Evolutionary conservation across 2,113 vertebrate genomes (phyloP), one percentile per base, ranked within the genome.

Genomic region (Murina feae): DNA sequence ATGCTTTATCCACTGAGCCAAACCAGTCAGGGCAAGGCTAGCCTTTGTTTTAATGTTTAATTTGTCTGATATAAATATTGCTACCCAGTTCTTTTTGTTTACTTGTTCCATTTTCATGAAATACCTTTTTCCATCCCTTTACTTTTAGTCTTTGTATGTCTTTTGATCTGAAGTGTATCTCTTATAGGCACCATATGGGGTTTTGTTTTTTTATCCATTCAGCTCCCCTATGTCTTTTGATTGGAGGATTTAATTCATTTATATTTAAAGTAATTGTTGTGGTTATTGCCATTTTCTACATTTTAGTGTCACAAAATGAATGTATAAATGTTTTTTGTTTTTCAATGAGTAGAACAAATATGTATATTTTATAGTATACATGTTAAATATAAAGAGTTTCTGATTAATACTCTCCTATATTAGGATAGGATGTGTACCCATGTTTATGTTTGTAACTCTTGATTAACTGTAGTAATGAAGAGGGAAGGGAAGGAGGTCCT

Each of bases 361-460:
- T 87, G 11, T 95, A 6, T 95, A 74, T 94, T 84, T 95, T 75
- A 55, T 89, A n/a, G n/a, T 74, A 25, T 83, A 39, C 44, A 17
- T 75, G 1, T 30, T 66, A 20, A 72, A 55, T 49, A 49, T 78
- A 83, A 86, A 81, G 44, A 53, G 12, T 75, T 96, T 90, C 87
- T 47, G 91, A 68, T 78, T 79, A 93, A 42, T 72, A 60, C 11
- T 90, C 58, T 89, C 20, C 17, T 92, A 2, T 75, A 72, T 44
- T 60, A 23, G 13, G 42, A 80, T 60, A 23, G 13, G 42, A 80
- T 81, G 37, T 68, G 68, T 20, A 25, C 21, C 3, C 93, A 3
- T 86, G 5, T 81, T 20, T 83, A 9, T 89, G n/a, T 86, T 47
- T 92, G 28, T 90, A 55, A 92, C 20, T 88, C 74, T 83, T 87